Conservation (phyloP, 2,113 vertebrate genomes). For the Ramphastos sulfuratus region DNA sequence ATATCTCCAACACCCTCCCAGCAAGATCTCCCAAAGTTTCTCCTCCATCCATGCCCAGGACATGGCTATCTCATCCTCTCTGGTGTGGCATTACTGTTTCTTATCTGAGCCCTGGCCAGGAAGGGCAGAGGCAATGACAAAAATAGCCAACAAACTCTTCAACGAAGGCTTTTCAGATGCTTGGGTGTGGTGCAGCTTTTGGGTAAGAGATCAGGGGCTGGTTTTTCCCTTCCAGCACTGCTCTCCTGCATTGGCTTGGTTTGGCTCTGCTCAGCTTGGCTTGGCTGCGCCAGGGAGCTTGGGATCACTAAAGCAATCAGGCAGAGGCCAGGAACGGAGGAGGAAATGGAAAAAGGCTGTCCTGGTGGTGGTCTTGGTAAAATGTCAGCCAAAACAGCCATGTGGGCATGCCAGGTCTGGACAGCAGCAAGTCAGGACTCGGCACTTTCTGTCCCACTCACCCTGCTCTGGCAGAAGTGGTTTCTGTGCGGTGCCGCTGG, state of each 20-base stretch:
- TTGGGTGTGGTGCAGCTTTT: slow-evolving; percentile 17
- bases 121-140: slow-evolving; percentile 42
- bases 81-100: not conserved
- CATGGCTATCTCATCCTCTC: not conserved
- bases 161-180: not conserved
- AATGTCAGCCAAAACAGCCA: slow-evolving; percentile 4
- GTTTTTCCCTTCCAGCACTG: not conserved
- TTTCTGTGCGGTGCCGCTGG: rapidly evolving
- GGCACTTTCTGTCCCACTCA: not conserved
- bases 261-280: not conserved
- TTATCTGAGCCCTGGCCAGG: slow-evolving; percentile 23
- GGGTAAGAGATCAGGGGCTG: slow-evolving; percentile 17
- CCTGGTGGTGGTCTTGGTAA: not conserved
- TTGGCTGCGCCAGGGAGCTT: not conserved
- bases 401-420: not conserved
- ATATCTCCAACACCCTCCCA: not conserved
- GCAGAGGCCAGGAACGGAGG: not conserved
- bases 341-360: not conserved
- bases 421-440: not conserved
- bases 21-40: not conserved
- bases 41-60: not conserved
- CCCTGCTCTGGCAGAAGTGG: rapidly evolving
- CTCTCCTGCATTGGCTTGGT: not conserved
- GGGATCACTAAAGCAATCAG: not conserved
- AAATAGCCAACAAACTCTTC: slow-evolving; percentile 36